Percentiles rank a stretch among this genome's conserved stretches.
Evolutionary conservation across 2,797 vertebrate species (phyloP).

Genomic region (Propithecus deckenii): DNA sequence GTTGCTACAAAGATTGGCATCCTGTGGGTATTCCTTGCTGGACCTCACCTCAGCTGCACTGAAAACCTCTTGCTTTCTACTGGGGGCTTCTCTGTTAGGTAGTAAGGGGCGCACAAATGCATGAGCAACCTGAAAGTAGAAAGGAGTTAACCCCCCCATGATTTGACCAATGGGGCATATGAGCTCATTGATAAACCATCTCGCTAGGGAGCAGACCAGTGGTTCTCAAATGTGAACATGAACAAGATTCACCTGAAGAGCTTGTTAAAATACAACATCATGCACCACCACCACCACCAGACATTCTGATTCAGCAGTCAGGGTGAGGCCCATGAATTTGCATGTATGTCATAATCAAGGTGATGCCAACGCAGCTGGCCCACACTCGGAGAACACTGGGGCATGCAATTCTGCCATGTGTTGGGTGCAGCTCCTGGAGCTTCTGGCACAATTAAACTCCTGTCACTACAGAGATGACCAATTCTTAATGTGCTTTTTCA

Average conservation of each 20-base stretch:
- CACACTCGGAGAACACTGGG: neutral
- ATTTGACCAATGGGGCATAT: neutral
- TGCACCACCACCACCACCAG: neutral
- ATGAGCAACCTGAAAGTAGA: neutral
- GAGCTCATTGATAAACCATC: neutral
- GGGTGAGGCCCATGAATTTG: neutral
- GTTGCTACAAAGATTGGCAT: neutral
- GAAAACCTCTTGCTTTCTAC: neutral
- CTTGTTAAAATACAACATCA: neutral
- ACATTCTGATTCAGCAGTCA: neutral
- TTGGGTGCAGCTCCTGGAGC: neutral
- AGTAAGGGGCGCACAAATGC: neutral
- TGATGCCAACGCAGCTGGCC: neutral
- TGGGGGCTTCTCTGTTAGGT: neutral
- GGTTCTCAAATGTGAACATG: neutral
- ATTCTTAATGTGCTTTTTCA: neutral
- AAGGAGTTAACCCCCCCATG: neutral
- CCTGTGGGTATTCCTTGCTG: rapidly evolving
- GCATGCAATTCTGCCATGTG: rapidly evolving
- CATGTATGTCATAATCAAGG: neutral
- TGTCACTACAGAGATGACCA: neutral
- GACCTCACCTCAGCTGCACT: neutral
- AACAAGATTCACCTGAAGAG: neutral
- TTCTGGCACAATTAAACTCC: too few species aligned
- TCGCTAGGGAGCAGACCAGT: neutral